A percentile compares a stretch with the other conserved stretches of the same genome.
Evolutionary conservation across 2,797 vertebrate species (phyloP).

Genomic region (Sorex maritimensis): DNA sequence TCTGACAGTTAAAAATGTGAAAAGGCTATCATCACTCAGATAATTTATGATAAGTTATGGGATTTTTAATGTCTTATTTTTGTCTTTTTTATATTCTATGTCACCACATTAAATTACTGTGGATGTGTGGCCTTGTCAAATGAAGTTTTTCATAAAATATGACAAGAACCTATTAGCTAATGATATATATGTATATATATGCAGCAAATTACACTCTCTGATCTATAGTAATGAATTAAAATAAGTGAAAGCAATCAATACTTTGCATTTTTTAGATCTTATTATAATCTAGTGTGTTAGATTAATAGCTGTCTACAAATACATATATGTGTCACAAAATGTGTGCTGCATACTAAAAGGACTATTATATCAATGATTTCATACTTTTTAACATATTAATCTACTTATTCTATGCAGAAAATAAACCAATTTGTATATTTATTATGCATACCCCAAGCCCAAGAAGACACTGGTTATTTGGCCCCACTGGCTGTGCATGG

Average conservation of each 20-base stretch:
- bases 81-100: background rate
- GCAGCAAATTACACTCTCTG: background rate
- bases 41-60: background rate
- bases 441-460: no score
- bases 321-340: background rate
- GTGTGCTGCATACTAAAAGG: background rate
- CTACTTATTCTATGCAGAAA: no score
- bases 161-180: conserved; percentile 5
- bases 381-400: background rate
- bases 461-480: no score
- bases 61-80: background rate
- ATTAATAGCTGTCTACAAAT: background rate
- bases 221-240: conserved; percentile 6
- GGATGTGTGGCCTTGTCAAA: background rate
- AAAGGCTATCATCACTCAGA: background rate
- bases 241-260: background rate
- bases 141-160: conserved; percentile 12
- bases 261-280: background rate
- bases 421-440: no score
- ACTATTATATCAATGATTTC: background rate
- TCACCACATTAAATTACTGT: conserved; percentile 5
- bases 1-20: background rate
- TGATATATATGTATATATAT: background rate
- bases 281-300: background rate
- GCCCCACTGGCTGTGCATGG: no score